phyloP scores from a whole-genome alignment of 2,797 vertebrate genomes.

The Menidia menidia region DNA sequence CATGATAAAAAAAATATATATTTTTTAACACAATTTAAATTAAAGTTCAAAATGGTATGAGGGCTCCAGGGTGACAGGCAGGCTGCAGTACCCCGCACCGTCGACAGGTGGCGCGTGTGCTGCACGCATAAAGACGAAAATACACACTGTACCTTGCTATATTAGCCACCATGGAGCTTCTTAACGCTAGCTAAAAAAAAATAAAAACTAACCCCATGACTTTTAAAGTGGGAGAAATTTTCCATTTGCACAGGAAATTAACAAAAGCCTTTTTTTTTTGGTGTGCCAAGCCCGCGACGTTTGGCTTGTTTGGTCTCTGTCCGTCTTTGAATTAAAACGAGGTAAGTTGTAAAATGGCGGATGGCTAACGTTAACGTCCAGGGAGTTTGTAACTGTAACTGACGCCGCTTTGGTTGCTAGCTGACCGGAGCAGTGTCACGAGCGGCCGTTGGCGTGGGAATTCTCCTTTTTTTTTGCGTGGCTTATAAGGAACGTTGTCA shows the following conservation, averaged over 20 bases:
- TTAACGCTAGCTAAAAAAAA: conserved; percentile 46
- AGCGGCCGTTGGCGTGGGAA: not conserved
- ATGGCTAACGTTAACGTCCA: conserved; percentile 80
- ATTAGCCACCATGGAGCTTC: conserved; percentile 65
- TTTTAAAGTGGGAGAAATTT: conserved; percentile 33
- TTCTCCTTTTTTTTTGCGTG: not conserved
- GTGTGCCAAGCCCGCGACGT: conserved; percentile 34
- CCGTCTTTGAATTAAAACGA: conserved; percentile 77
- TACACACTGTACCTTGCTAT: conserved; percentile 70
- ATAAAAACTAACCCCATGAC: conserved; percentile 25
- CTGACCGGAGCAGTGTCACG: not conserved
- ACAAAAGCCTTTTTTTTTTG: conserved; percentile 12
- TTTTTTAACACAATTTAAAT: too few species aligned
- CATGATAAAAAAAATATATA: too few species aligned
- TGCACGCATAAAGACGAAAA: conserved; percentile 59
- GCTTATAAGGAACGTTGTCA: not conserved
- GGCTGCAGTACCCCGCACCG: conserved; percentile 27
- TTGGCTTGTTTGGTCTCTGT: conserved; percentile 60
- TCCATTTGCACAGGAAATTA: conserved; percentile 43
- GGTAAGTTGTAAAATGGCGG: conserved; percentile 95
- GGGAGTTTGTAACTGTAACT: conserved; percentile 85
- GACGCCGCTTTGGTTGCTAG: conserved; percentile 34
- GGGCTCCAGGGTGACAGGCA: conserved; percentile 7
- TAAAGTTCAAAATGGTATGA: not conserved
- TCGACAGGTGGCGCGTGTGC: conserved; percentile 73